Conservation (phyloP, 2,113 vertebrate species). For the Tupaia chinensis region DNA sequence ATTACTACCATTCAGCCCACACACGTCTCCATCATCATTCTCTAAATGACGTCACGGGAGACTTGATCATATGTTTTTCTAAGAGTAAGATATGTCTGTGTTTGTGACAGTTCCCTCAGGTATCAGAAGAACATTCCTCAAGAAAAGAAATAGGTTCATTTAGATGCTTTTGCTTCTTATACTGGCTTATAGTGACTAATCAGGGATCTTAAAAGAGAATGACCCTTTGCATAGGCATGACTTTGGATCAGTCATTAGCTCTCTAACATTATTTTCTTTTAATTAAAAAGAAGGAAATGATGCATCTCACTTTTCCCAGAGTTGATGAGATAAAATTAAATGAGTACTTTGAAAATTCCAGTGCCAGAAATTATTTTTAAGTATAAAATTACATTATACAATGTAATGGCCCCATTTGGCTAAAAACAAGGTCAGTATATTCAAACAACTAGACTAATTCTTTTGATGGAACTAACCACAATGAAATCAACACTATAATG, state of each 20-base stretch:
- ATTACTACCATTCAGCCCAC: constrained; percentile 38
- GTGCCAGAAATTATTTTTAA: constrained; percentile 57
- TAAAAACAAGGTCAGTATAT: constrained; percentile 22
- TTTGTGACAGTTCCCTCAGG: constrained; percentile 41
- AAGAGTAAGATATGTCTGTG: not conserved
- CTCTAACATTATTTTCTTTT: not conserved
- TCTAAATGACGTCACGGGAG: constrained; percentile 23
- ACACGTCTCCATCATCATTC: constrained; percentile 12
- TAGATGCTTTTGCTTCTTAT: constrained; percentile 7
- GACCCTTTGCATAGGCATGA: not conserved
- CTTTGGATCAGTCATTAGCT: not conserved
- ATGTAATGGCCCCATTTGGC: not conserved
- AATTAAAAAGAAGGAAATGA: not conserved
- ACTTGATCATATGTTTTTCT: constrained; percentile 29
- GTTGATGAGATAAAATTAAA: constrained; percentile 46
- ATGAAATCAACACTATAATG: not conserved
- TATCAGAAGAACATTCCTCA: constrained; percentile 27
- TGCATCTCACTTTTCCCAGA: constrained; percentile 28
- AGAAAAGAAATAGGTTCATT: constrained; percentile 42
- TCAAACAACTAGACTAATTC: not conserved
- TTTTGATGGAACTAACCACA: not conserved
- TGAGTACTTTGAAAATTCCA: constrained; percentile 5
- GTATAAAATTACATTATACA: constrained; percentile 19
- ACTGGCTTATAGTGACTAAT: not conserved
- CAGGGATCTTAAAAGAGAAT: constrained; percentile 31